Evolutionary conservation across 53 echinoderm and acorn worm species (phyloP), one percentile per base, ranked within the genome.

Genomic region (Temnopleurus reevesii): DNA sequence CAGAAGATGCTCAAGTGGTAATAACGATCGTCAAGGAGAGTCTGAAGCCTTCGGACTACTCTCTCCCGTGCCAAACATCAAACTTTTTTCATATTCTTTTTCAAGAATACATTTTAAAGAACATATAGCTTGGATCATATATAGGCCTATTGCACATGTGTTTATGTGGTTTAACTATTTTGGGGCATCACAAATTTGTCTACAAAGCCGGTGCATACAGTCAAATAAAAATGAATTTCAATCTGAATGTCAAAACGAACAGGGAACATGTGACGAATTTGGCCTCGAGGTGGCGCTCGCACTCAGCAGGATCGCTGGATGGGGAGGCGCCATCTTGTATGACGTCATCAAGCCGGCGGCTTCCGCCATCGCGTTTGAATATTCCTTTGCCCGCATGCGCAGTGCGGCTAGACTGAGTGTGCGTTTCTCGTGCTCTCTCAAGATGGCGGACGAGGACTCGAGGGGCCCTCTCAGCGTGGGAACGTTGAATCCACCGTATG

Each of bases 361-460:
- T 80, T 94, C 93, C 27, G 95, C 97, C 46, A 97, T 93, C 24
- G 97, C 97, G 61, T 98, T 96, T 8, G 94, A 91, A 86, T 97
- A 95, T 81, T 98, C 96, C 45, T 91, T 90, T n/a, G 95, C 98
- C 33, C 95, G 90, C 91, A 96, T 94, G 44, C 98, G 91, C 21
- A 98, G 93, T 26, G 94, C 93, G 31, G 98, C 98, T 28, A 98
- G 90, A 54, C 98, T 98, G 36, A 96, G 91, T 0, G 95, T 93
- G 28, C 98, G 83, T 65, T 98, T 95, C 71, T 98, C 98, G 18
- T 94, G 97, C 5, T 87, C 91, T 31, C 85, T 65, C 12, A 93
- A 59, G 41, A 89, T 81, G 35, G 93, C 93, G 21, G 93, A 90
- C 38, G 95, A 86, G 5, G 93, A 93, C 1, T 94, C 77, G 64